Base-by-base conservation (phyloP, 2,113 vertebrate genomes). In the Podarcis cretensis region DNA sequence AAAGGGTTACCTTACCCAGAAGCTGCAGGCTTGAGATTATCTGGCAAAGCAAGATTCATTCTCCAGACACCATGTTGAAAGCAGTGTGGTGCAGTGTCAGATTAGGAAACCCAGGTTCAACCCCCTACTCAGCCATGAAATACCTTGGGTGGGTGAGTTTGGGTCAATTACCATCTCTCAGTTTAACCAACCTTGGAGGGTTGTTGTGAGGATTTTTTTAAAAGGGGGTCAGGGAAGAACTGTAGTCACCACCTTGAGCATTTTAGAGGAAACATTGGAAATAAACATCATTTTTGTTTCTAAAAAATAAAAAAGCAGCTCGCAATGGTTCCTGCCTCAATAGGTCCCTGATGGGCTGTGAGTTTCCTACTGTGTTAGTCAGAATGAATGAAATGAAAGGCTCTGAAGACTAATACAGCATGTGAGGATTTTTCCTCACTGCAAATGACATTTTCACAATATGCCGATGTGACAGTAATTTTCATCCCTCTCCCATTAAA, bases 241-340 rank as follows among this genome's bases (percentile, higher is more conserved):
- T 37, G 23, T 54, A 54, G 48, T 54, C 48, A 54, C 48, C 48
- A 54, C 48, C 48, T 54, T 54, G 10, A 54, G 48, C 48, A 54
- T 54, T 54, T 54, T 76, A 54, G 40, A 27, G 40, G 43, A 40
- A 78, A 43, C 76, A 48, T 27, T 40, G 27, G 75, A 78, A 54
- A 78, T 48, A 48, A 78, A 54, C 48, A 54, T 54, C 48, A 54
- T 54, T 54, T 54, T 54, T 54, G 48, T 54, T 54, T 54, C 48
- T 54, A 12, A 54, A 54, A 54, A 73, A 3, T 23, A 23, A 57
- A 73, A 57, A 54, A 57, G 68, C 95, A 95, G 95, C 91, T 92
- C 85, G 91, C 92, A 54, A 20, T 87, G 93, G 96, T 94, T 40
- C 90, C 96, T 95, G 96, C 96, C 95, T 93, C 89, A 95, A 96